These are phyloP conservation scores for Monochamus saltuarius DNA, from an alignment of 1,140 invertebrate species.

Conservation along the genomic window DNA sequence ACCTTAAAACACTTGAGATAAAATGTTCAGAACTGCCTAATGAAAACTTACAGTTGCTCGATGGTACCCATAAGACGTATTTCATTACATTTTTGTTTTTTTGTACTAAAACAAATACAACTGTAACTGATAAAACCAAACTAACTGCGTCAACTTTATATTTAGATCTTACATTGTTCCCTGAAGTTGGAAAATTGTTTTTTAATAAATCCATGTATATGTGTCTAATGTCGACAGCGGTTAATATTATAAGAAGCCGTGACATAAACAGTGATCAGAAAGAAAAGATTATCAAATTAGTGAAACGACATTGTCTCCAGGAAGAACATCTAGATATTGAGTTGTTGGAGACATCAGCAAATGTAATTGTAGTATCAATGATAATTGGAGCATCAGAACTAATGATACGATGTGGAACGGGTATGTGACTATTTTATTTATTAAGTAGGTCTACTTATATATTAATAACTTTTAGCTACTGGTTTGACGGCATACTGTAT, in stretches of 20 bases:
- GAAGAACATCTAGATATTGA: slow-evolving; percentile 1
- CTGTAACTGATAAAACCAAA: slow-evolving; percentile 18
- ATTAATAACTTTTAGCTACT: slow-evolving; percentile 21
- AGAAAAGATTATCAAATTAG: slow-evolving; percentile 5
- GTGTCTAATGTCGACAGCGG: slow-evolving; percentile 2
- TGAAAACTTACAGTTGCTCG: slow-evolving; percentile 27
- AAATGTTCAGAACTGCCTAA: slow-evolving; percentile 28
- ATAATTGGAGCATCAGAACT: neutral
- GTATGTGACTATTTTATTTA: neutral
- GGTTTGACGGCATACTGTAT: slow-evolving; percentile 12
- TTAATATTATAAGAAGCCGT: neutral
- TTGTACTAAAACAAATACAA: slow-evolving; percentile 16
- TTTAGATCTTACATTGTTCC: slow-evolving; percentile 26
- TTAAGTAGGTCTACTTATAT: neutral
- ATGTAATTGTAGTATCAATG: slow-evolving; percentile 3
- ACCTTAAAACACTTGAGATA: slow-evolving; percentile 25
- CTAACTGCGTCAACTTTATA: slow-evolving; percentile 24
- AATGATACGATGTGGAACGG: slow-evolving; percentile 18
- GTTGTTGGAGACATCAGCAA: slow-evolving; percentile 1
- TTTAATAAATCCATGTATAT: slow-evolving; percentile 28
- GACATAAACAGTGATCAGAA: neutral
- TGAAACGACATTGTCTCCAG: slow-evolving; percentile 6
- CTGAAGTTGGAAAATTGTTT: slow-evolving; percentile 30
- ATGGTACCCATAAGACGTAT: slow-evolving; percentile 28
- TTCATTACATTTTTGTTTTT: slow-evolving; percentile 31